Base-by-base conservation (phyloP, 2,797 vertebrate species). In the Sciaenops ocellatus region DNA sequence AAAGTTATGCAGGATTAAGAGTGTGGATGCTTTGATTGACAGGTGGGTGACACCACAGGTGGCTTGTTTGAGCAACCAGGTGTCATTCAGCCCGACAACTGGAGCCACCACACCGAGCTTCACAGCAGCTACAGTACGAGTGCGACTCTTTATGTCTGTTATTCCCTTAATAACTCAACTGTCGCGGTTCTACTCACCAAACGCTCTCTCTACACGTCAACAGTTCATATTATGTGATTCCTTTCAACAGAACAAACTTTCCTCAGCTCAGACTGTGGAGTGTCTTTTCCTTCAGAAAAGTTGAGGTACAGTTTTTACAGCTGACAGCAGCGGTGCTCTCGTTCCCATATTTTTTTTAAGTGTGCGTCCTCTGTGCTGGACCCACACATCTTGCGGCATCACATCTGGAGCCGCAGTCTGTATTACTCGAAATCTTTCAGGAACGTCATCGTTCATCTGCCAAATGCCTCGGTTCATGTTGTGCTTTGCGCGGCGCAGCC, bases 351-450 rank as follows among this genome's bases (percentile, higher is more conserved):
- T 30, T 30, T 47, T 15, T 74, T 41, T 13, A 44, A 74, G 52
- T 20, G 42, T 22, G 17, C 41, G 26, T 78, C 78, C 76, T 85
- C 78, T 34, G 48, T 10, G 69, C 56, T 26, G 67, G 65, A 65
- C 82, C 57, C 78, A 3, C 76, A 3, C 71, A 47, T 78, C 70
- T 73, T 0, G 30, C 52, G 28, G 73, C 63, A 63, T 73, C 85
- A 83, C 89, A 91, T 87, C 88, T 91, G 89, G 85, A 87, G 67
- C 62, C 16, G 47, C 83, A 87, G 80, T 12, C 80, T 86, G 89
- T 18, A 42, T 69, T n/a, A 62, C 79, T 86, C 17, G 5, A 61
- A 61, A 69, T 84, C 81, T 79, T 80, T 87, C 79, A 73, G 63
- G 64, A 61, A 66, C 62, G 48, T 75, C 91, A 73, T 83, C 56